Percentiles rank a stretch among this genome's conserved stretches.
These are phyloP conservation scores for Alosa alosa DNA, from an alignment of 2,113 vertebrate species.

Conservation along the genomic window DNA sequence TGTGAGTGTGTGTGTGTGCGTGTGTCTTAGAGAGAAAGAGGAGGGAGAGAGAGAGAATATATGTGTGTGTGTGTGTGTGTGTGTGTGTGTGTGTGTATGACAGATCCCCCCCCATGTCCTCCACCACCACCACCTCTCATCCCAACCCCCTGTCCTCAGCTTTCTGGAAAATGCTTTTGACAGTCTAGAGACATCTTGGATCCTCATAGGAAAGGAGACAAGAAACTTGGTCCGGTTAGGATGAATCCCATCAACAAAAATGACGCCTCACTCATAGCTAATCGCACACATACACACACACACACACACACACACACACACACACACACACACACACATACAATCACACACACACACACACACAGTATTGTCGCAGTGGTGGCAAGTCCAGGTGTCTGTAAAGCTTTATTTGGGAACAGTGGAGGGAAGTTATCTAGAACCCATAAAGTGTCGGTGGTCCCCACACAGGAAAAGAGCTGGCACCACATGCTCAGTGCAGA, in stretches of 20 bases:
- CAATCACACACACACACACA: constrained; percentile 33
- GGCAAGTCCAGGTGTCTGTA: neutral
- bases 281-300: neutral
- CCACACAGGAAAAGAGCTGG: neutral
- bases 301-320: constrained; percentile 3
- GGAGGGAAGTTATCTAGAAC: neutral
- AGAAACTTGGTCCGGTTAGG: constrained; percentile 69
- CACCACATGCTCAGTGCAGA: neutral
- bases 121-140: constrained; percentile 28
- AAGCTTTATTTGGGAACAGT: neutral
- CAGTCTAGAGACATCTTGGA: constrained; percentile 73
- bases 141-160: constrained; percentile 57
- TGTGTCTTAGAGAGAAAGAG: constrained; percentile 44
- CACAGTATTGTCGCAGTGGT: neutral
- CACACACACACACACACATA: constrained; percentile 52
- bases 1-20: constrained; percentile 53
- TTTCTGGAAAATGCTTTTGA: constrained; percentile 77
- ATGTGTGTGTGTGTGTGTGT: constrained; percentile 35
- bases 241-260: constrained; percentile 65
- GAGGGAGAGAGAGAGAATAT: neutral
- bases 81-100: constrained; percentile 57
- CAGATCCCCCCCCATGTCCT: constrained; percentile 47
- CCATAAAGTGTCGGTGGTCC: neutral
- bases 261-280: constrained; percentile 20
- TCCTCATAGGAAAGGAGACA: constrained; percentile 59